Conservation (phyloP, 2,888 invertebrate species). For the Drosophila crucigera region DNA sequence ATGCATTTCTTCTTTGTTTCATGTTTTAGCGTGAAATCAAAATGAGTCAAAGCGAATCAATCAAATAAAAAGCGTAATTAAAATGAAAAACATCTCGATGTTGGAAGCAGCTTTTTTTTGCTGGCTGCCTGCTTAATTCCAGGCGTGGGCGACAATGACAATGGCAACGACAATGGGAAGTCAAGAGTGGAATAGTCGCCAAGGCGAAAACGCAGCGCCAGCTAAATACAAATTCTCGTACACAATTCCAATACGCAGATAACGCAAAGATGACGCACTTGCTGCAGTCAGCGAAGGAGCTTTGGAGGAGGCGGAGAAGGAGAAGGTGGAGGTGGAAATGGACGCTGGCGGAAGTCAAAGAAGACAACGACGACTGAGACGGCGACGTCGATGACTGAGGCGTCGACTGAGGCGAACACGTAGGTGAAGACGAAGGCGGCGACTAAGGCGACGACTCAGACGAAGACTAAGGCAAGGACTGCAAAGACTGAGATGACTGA, state of each 20-base stretch:
- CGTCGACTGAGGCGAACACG: constrained; percentile 16
- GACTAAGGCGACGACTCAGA: constrained; percentile 8
- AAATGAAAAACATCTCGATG: constrained; percentile 45
- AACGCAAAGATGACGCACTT: constrained; percentile 41
- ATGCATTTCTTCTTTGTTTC: background rate
- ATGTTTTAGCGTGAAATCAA: background rate
- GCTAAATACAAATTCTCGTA: constrained; percentile 29
- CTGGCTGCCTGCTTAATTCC: constrained; percentile 14
- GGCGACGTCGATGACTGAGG: constrained; percentile 37
- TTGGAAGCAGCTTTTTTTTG: constrained; percentile 20
- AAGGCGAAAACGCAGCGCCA: constrained; percentile 60
- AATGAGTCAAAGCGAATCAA: constrained; percentile 46
- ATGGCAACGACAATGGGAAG: constrained; percentile 20
- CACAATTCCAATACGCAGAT: constrained; percentile 25
- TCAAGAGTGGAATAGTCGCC: constrained; percentile 21
- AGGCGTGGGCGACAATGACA: constrained; percentile 44
- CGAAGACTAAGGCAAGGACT: constrained; percentile 17
- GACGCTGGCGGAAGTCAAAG: constrained; percentile 72
- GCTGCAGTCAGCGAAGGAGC: background rate
- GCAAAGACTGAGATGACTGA: background rate
- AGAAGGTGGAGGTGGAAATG: constrained; percentile 5
- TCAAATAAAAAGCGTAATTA: constrained; percentile 39
- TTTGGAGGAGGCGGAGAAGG: constrained; percentile 4
- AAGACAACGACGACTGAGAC: constrained; percentile 39
- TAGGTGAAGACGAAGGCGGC: constrained; percentile 17